Conservation (phyloP, 2,888 invertebrate genomes). For the Phoenoteleia sp. region DNA sequence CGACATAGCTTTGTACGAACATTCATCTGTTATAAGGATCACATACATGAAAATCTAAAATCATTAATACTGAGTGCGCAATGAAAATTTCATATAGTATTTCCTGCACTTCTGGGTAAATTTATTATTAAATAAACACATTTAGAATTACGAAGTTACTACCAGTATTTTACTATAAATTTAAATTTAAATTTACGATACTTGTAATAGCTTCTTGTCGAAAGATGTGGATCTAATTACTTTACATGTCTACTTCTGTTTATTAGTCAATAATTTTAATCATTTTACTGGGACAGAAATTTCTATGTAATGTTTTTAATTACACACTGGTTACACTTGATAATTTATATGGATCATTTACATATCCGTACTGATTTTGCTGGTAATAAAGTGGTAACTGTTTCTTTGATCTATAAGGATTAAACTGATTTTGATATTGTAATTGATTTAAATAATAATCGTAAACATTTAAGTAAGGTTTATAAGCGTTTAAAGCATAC, state of each 20-base stretch:
- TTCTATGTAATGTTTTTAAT: no score
- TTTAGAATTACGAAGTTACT: neutral
- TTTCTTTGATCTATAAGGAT: neutral
- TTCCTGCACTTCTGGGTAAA: constrained; percentile 9
- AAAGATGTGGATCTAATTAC: neutral
- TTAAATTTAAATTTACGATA: neutral
- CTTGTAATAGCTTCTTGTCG: neutral
- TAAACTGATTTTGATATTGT: neutral
- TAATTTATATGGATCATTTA: no score
- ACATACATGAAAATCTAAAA: constrained; percentile 30
- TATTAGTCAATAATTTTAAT: no score
- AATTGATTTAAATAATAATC: constrained; percentile 23
- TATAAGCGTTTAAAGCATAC: constrained; percentile 13
- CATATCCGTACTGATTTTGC: no score
- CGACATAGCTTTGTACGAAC: neutral
- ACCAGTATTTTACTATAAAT: neutral
- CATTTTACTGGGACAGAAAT: no score
- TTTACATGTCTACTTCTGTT: no score
- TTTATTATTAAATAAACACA: constrained; percentile 2
- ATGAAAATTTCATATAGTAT: constrained; percentile 22
- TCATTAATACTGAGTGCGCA: constrained; percentile 4
- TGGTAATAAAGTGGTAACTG: constrained; percentile 21
- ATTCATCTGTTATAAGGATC: constrained; percentile 40
- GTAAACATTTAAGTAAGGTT: neutral
- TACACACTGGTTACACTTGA: no score